These are phyloP conservation scores for Anthoptus insignis DNA, from an alignment of 2,888 invertebrate species.

Conservation along the genomic window DNA sequence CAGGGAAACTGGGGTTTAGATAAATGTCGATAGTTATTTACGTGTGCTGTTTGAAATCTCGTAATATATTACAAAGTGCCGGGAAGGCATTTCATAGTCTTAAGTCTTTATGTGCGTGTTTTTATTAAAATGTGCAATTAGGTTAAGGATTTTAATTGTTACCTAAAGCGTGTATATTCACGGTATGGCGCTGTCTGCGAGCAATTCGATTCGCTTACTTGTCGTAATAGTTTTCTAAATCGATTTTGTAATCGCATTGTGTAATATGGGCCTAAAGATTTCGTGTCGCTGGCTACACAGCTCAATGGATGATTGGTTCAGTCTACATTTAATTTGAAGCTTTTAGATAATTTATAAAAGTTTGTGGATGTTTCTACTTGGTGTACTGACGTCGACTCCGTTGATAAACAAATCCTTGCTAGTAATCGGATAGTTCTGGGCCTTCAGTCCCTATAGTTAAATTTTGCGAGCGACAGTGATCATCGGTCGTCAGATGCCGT, in stretches of 20 bases:
- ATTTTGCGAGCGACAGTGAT: background rate
- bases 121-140: constrained; percentile 82
- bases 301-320: constrained; percentile 45
- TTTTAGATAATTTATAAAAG: background rate
- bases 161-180: constrained; percentile 77
- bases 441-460: background rate
- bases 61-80: constrained; percentile 80
- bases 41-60: constrained; percentile 86
- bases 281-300: constrained; percentile 52
- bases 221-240: constrained; percentile 48
- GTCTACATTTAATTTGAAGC: constrained; percentile 34
- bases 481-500: background rate
- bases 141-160: constrained; percentile 77
- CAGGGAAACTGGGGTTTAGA: constrained; percentile 79
- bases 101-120: constrained; percentile 80
- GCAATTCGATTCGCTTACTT: constrained; percentile 47
- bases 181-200: constrained; percentile 61
- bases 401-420: too few relatives aligned
- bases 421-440: background rate
- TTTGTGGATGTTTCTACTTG: background rate
- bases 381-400: too few relatives aligned
- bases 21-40: constrained; percentile 73
- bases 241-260: constrained; percentile 47
- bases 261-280: constrained; percentile 53
- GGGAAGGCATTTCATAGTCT: constrained; percentile 66